These are phyloP conservation scores for Eurypyga helias DNA, from an alignment of 2,113 vertebrate genomes.

Conservation along the genomic window DNA sequence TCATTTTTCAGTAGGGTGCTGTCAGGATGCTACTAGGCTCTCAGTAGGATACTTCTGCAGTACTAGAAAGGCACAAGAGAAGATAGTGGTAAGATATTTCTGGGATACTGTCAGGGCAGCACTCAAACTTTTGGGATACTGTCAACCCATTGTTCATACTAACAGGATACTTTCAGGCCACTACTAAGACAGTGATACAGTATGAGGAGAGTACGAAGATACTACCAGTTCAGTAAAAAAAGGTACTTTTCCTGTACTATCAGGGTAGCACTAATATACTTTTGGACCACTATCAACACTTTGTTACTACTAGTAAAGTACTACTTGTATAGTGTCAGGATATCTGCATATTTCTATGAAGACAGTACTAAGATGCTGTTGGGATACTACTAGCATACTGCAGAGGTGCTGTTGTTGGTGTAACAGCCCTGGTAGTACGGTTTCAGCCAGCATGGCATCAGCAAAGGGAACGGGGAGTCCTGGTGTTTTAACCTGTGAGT, in stretches of 20 bases:
- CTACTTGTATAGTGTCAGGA: fast-evolving
- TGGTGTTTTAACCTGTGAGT: background rate
- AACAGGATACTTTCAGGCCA: background rate
- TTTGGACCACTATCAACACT: background rate
- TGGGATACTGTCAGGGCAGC: background rate
- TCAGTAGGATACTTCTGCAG: background rate
- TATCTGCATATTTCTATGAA: background rate
- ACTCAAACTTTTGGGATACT: background rate
- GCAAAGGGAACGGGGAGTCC: fast-evolving
- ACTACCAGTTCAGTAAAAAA: background rate
- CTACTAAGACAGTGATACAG: background rate
- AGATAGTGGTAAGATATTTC: background rate
- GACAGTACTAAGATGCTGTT: background rate
- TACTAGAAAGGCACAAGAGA: background rate
- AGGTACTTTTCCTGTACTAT: fast-evolving
- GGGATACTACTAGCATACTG: background rate
- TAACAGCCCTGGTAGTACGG: background rate
- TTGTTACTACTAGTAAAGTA: background rate
- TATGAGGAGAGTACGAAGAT: background rate
- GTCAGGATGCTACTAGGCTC: too few species aligned
- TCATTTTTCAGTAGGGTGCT: background rate
- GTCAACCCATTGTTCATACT: background rate
- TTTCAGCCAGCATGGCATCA: fast-evolving
- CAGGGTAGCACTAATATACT: background rate
- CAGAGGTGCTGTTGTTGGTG: background rate